Conservation (phyloP, 2,797 vertebrate genomes). For the Pampus argenteus region DNA sequence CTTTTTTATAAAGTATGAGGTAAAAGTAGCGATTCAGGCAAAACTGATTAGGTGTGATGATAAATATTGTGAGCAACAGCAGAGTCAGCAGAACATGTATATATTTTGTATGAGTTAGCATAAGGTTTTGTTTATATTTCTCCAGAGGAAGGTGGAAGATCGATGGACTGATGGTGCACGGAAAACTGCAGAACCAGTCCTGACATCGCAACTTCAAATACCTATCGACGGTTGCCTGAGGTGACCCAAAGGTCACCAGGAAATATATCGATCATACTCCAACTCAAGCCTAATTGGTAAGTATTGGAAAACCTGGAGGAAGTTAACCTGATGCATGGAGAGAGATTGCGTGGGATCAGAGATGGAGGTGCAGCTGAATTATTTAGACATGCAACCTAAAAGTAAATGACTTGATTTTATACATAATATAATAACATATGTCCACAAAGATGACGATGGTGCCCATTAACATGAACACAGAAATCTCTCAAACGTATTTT, state of each 20-base stretch:
- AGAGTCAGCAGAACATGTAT: conserved; percentile 52
- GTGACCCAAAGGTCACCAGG: conserved; percentile 56
- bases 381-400: background rate
- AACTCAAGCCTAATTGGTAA: conserved; percentile 46
- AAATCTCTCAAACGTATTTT: background rate
- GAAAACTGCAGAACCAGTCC: conserved; percentile 36
- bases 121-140: conserved; percentile 51
- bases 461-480: background rate
- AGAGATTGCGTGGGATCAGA: background rate
- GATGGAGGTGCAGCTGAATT: background rate
- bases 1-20: conserved; percentile 36
- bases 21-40: conserved; percentile 19
- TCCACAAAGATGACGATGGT: background rate
- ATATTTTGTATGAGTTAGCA: conserved; percentile 44
- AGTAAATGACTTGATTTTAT: too few species aligned
- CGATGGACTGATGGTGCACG: conserved; percentile 45
- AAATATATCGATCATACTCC: conserved; percentile 48
- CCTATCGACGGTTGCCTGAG: conserved; percentile 42
- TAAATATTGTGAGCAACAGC: conserved; percentile 50
- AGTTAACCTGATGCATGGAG: background rate
- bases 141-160: conserved; percentile 45
- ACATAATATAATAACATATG: too few species aligned
- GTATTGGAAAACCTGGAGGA: conserved; percentile 37
- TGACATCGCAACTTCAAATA: conserved; percentile 43
- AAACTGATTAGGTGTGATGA: conserved; percentile 50